A percentile compares a stretch with the other conserved stretches of the same genome.
phyloP scores from a whole-genome alignment of 2,113 vertebrate species.

The Sylvietta virens region DNA sequence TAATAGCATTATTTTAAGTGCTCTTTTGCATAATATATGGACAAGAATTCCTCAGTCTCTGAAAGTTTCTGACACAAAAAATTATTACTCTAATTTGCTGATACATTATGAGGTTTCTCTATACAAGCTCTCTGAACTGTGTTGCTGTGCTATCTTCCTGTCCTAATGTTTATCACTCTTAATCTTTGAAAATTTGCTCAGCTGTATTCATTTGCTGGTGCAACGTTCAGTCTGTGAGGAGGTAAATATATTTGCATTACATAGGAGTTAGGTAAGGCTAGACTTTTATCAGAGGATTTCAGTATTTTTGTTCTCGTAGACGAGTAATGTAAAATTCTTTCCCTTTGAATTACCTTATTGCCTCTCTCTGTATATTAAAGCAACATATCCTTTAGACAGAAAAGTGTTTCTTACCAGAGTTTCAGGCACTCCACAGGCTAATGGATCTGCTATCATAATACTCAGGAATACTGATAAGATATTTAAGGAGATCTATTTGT shows the following conservation, averaged over 20 bases:
- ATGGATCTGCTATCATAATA: not conserved
- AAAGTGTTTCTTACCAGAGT: not conserved
- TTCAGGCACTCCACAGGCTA: not conserved
- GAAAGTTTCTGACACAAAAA: not conserved
- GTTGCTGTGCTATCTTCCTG: not conserved
- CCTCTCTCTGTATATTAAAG: not conserved
- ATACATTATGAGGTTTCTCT: not conserved
- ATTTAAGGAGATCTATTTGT: not conserved
- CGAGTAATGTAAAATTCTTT: not conserved
- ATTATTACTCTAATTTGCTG: not conserved
- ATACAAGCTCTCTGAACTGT: not conserved
- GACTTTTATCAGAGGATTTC: not conserved
- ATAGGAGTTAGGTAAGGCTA: not conserved
- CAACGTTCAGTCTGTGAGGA: not conserved
- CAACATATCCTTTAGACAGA: not conserved
- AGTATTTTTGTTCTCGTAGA: not conserved
- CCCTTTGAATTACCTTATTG: not conserved
- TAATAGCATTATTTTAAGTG: not conserved
- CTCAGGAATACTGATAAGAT: not conserved
- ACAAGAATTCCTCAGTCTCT: not conserved
- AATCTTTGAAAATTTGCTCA: not conserved
- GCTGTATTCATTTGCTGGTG: not conserved
- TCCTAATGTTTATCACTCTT: not conserved
- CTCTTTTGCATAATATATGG: not conserved
- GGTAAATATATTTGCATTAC: not conserved